Evolutionary conservation across 2,113 vertebrate species (phyloP).

Genomic region (Malurus alboscapulatus): DNA sequence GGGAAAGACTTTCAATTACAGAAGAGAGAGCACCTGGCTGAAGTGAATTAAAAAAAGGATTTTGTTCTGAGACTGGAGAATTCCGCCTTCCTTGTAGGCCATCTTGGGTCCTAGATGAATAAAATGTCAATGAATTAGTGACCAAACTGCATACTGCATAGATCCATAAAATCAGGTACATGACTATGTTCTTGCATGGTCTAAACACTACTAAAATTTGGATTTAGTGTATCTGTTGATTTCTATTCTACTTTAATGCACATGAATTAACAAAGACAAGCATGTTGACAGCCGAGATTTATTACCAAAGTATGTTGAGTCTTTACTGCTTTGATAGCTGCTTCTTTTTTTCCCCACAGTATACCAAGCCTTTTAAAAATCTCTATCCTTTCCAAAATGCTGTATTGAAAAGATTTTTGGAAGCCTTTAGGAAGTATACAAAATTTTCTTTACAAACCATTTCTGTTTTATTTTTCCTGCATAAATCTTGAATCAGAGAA

Average conservation of each 20-base stretch:
- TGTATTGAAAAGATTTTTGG: neutral
- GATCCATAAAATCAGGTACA: neutral
- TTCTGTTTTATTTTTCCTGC: neutral
- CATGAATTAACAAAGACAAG: slow-evolving; percentile 2
- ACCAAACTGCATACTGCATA: neutral
- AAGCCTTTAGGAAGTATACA: neutral
- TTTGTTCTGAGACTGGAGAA: neutral
- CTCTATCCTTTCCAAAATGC: neutral
- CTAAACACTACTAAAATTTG: neutral
- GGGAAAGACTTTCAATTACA: neutral
- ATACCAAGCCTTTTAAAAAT: neutral
- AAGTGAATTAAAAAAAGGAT: neutral
- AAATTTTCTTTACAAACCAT: neutral
- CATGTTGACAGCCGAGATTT: slow-evolving; percentile 31
- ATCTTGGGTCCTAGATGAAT: neutral
- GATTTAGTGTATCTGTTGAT: neutral
- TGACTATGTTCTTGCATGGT: neutral
- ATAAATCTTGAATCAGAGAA: neutral
- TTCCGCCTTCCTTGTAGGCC: neutral
- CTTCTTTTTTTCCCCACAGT: neutral
- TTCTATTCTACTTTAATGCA: neutral
- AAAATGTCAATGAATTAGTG: neutral
- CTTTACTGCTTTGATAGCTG: slow-evolving; percentile 5
- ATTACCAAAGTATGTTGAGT: slow-evolving; percentile 29
- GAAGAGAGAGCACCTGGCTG: neutral